Conservation (phyloP, 2,888 invertebrate species). For the Lutraria lutraria region DNA sequence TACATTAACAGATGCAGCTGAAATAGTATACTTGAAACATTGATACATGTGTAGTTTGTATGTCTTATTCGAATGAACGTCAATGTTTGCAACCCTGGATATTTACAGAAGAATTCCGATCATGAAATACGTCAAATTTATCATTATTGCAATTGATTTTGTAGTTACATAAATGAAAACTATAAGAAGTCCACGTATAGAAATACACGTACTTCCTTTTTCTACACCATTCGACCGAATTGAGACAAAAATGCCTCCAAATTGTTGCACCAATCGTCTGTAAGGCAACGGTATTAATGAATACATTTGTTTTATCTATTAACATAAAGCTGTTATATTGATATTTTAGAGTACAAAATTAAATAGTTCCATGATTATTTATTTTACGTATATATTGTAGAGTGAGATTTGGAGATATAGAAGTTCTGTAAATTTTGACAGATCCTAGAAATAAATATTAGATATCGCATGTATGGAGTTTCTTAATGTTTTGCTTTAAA, state of each 20-base stretch:
- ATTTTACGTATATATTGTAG: neutral
- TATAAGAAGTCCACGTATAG: too few relatives aligned
- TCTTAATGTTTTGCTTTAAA: neutral
- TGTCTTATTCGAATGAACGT: too few relatives aligned
- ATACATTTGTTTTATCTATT: neutral
- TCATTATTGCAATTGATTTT: too few relatives aligned
- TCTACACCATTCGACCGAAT: neutral
- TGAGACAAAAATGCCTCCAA: neutral
- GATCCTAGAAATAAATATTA: slow-evolving; percentile 5
- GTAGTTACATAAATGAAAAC: too few relatives aligned
- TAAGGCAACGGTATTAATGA: too few relatives aligned
- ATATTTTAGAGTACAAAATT: neutral
- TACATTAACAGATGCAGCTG: too few relatives aligned
- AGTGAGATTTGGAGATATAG: neutral
- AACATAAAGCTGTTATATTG: neutral
- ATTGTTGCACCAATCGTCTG: neutral
- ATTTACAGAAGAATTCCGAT: too few relatives aligned
- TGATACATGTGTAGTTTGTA: too few relatives aligned
- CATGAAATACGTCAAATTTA: too few relatives aligned
- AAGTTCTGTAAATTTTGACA: neutral
- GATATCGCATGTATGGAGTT: neutral
- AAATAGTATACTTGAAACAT: too few relatives aligned
- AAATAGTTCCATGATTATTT: neutral
- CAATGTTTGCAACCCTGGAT: too few relatives aligned
- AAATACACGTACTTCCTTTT: too few relatives aligned